Evolutionary conservation across 2,888 invertebrate species (phyloP), one percentile per base, ranked within the genome.

Genomic region (Lepas anatifera): DNA sequence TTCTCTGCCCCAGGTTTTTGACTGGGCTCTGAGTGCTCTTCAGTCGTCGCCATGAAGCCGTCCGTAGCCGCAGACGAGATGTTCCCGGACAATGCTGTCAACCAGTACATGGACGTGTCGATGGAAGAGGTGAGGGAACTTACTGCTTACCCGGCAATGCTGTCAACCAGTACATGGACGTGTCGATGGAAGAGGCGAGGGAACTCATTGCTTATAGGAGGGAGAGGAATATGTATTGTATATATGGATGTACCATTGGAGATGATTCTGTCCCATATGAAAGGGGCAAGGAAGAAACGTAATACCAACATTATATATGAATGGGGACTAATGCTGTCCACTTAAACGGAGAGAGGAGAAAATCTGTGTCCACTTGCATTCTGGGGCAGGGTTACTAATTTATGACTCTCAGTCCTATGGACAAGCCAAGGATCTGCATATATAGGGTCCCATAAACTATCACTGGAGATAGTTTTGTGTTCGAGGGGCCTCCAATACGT

Each of bases 51-150:
- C 39, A 66, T 66, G 66, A 37, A 66, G 39, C 66, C 66, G 25
- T 29, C 32, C 27, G 25, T 41, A 4, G 66, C n/a, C n/a, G 66
- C 37, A 1, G 66, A 66, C 16, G 66, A 66, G 41, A 66, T 66
- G 66, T 66, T 66, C 27, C 66, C 66, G 0, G 66, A 66, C 27
- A 66, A 66, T 25, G 39, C 66, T 3, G 66, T n/a, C 27, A 41
- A 41, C 27, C 66, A 66, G 39, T 27, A 27, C 25, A 66, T 66
- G 66, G 66, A 66, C n/a, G 66, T 66, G 25, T 66, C 66, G 0
- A 66, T 66, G 66, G 66, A 66, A 13, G 66, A 66, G 66, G 66
- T 66, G 3, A 13, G 29, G 13, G 22, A 16, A 2, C 3, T 27
- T 11, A 27, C n/a, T 13, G 18, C 11, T 18, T 11, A 6, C 16